Evolutionary conservation across 2,113 vertebrate species (phyloP), one percentile per base, ranked within the genome.

Genomic region (Hypanus sabinus): DNA sequence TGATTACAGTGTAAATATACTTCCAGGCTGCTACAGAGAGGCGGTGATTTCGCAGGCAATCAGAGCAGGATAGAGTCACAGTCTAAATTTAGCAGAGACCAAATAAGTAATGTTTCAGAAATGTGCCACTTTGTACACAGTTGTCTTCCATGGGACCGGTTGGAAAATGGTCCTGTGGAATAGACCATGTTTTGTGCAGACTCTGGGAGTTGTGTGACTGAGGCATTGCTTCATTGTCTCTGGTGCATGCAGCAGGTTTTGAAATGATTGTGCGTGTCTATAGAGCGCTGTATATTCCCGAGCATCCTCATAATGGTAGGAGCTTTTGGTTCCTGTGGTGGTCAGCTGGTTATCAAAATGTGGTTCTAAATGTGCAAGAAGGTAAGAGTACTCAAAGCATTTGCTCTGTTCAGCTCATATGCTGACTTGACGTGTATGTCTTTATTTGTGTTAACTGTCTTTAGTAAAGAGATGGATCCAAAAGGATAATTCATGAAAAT

Each of bases 51-150:
- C 36, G 71, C 90, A 46, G 90, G 68, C 65, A 71, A 73, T 73
- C 65, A 4, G 18, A 93, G 4, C 30, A 60, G 5, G 85, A 46
- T 73, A 36, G 90, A 71, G 27, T 36, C 33, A 71, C 68, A 27
- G 36, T 46, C 68, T 93, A 93, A 38, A 93, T 71, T 71, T 93
- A 93, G 90, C 90, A 73, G 27, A n/a, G 85, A 30, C 57, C 1
- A 12, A 16, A 62, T 33, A 62, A 93, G 90, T 46, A 14, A 38
- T 12, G 90, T 33, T 30, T 24, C 68, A 16, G 68, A 73, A 73
- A 46, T 93, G 20, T 93, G n/a, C 36, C 46, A 33, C 20, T 46
- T 71, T 73, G 36, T 46, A 68, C 22, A 46, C 22, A 46, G 27
- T 30, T 33, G 30, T 65, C 6, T 65, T 65, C 57, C 33, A 8